Evolutionary conservation across 2,888 invertebrate genomes (phyloP).

Genomic region (Prosapia bicincta): DNA sequence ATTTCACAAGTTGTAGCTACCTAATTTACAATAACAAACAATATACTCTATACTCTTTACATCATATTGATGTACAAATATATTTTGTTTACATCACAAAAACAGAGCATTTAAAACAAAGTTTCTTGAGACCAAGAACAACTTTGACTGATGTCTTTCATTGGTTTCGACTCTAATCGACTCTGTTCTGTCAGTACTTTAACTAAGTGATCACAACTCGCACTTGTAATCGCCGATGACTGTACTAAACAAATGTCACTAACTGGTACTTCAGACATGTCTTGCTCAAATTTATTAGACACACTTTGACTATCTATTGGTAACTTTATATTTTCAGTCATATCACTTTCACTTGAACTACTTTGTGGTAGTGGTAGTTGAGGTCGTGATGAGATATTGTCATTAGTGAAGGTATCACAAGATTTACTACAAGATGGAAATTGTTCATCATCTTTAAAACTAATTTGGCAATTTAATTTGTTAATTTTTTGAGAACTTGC

Average conservation of each 20-base stretch:
- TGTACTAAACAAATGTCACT: conserved; percentile 3
- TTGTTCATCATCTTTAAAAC: neutral
- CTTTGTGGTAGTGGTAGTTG: conserved; percentile 16
- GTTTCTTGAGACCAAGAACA: conserved; percentile 38
- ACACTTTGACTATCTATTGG: conserved; percentile 23
- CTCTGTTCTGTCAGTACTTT: conserved; percentile 34
- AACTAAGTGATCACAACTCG: conserved; percentile 38
- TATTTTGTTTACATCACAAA: neutral
- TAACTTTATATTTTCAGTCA: neutral
- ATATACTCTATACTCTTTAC: neutral
- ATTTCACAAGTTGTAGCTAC: too few relatives aligned
- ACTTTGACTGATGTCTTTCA: conserved; percentile 33
- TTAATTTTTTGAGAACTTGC: conserved; percentile 4
- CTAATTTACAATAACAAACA: too few relatives aligned
- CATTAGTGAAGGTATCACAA: conserved; percentile 15
- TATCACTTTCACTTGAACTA: conserved; percentile 9
- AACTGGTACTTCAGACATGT: conserved; percentile 10
- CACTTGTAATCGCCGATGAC: conserved; percentile 33
- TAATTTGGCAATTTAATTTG: neutral
- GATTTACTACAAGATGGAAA: conserved; percentile 11
- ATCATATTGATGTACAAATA: conserved; percentile 11
- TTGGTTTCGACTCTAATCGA: conserved; percentile 18
- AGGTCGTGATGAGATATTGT: conserved; percentile 8
- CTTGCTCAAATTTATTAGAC: conserved; percentile 31
- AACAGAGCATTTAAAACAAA: conserved; percentile 32